These are phyloP conservation scores for Gallinago nigripennis DNA, from an alignment of 2,797 vertebrate genomes.

Conservation along the genomic window DNA sequence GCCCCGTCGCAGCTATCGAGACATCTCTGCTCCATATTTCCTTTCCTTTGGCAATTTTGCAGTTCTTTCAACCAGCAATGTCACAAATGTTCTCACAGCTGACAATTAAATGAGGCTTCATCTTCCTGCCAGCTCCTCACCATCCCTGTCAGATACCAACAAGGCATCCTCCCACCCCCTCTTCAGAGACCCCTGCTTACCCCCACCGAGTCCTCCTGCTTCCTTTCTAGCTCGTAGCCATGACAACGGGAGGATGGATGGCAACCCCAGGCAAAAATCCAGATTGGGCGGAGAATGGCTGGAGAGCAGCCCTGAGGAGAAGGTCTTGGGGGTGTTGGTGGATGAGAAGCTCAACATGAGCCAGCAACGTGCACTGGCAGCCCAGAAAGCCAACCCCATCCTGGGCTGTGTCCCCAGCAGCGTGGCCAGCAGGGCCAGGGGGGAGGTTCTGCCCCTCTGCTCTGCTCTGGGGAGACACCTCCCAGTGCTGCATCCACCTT, in stretches of 20 bases:
- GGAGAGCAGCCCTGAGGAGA: no score
- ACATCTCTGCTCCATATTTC: neutral
- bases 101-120: neutral
- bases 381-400: no score
- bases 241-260: neutral
- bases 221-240: neutral
- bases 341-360: no score
- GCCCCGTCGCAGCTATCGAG: neutral
- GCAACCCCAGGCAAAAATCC: neutral
- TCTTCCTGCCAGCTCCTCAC: neutral
- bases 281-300: neutral
- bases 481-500: no score
- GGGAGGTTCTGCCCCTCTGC: no score
- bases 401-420: no score
- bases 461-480: no score
- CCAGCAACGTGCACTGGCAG: no score
- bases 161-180: neutral
- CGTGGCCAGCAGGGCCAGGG: no score
- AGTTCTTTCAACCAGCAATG: neutral
- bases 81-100: neutral
- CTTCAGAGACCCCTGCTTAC: neutral
- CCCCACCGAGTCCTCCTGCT: neutral
- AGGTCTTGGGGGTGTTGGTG: no score
- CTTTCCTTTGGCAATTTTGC: neutral
- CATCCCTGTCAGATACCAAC: neutral